A percentile compares a stretch with the other conserved stretches of the same genome.
Conservation (phyloP, 92 coral and sea anemone genomes). For the Porites divaricata region DNA sequence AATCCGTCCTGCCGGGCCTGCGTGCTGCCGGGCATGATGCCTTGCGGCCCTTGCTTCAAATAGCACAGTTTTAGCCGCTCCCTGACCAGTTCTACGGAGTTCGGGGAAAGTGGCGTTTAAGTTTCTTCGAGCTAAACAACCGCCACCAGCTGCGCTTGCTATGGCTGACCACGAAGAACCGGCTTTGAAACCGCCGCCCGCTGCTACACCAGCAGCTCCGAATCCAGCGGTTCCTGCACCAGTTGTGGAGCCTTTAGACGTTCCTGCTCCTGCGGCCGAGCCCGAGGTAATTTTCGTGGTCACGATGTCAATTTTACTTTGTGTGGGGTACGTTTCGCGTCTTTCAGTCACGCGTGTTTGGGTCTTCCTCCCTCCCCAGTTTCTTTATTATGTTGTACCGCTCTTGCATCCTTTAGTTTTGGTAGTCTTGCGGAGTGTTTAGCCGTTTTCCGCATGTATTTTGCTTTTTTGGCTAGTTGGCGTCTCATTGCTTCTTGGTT, state of each 20-base stretch:
- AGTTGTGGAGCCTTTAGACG: constrained; percentile 33
- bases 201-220: constrained; percentile 7
- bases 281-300: constrained; percentile 12
- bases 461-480: no score
- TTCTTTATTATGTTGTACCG: constrained; percentile 9
- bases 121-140: constrained; percentile 14
- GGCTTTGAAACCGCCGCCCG: constrained; percentile 6
- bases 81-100: constrained; percentile 25
- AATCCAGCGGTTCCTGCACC: constrained; percentile 33
- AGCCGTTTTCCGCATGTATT: no score
- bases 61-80: no score
- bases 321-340: constrained; percentile 6
- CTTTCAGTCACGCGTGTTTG: constrained; percentile 2
- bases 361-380: background rate
- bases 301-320: constrained; percentile 15
- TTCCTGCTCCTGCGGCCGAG: constrained; percentile 17
- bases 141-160: constrained; percentile 6
- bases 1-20: no score
- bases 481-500: constrained; percentile 15
- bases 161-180: constrained; percentile 32
- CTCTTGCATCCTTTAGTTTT: constrained; percentile 22
- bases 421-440: constrained; percentile 13
- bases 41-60: no score
- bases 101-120: constrained; percentile 18
- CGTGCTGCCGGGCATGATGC: no score